Evolutionary conservation across 1,140 invertebrate species (phyloP), one percentile per base, ranked within the genome.

Genomic region (Manduca sexta): DNA sequence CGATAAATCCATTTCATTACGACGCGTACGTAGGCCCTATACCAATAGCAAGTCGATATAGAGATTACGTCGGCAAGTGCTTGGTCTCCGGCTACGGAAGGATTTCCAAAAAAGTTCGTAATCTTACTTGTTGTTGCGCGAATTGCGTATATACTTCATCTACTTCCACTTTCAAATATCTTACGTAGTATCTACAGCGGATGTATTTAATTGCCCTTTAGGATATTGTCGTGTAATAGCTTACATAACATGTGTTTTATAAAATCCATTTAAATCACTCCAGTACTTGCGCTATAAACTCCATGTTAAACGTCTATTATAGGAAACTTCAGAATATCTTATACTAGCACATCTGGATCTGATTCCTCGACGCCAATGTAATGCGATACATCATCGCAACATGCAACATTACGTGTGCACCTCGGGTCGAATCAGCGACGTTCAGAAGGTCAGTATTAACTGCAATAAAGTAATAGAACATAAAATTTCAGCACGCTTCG

Each of bases 81-180:
- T 37, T 71, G n/a, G 69, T 63, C 2, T 76, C 77, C 5, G 77
- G 77, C 3, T 81, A 62, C 45, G 77, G 77, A 8, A 54, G 68
- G 21, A 45, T 35, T 16, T 35, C 43, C 1, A 30, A 15, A 33
- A 46, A 10, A 16, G 46, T 29, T 41, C 18, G 18, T 41, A 26
- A 3, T n/a, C n/a, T n/a, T n/a, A n/a, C n/a, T n/a, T n/a, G n/a
- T n/a, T n/a, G n/a, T n/a, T n/a, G n/a, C n/a, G n/a, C n/a, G n/a
- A n/a, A n/a, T n/a, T n/a, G n/a, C n/a, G n/a, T n/a, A n/a, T n/a
- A n/a, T n/a, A n/a, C n/a, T n/a, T n/a, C n/a, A n/a, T n/a, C n/a
- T n/a, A n/a, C n/a, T n/a, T n/a, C n/a, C n/a, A n/a, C n/a, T n/a
- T n/a, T n/a, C n/a, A n/a, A n/a, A n/a, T n/a, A n/a, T n/a, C n/a